A percentile compares a stretch with the other conserved stretches of the same genome.
These are phyloP conservation scores for Anthophora plumipes DNA, from an alignment of 2,888 invertebrate genomes.

Conservation along the genomic window DNA sequence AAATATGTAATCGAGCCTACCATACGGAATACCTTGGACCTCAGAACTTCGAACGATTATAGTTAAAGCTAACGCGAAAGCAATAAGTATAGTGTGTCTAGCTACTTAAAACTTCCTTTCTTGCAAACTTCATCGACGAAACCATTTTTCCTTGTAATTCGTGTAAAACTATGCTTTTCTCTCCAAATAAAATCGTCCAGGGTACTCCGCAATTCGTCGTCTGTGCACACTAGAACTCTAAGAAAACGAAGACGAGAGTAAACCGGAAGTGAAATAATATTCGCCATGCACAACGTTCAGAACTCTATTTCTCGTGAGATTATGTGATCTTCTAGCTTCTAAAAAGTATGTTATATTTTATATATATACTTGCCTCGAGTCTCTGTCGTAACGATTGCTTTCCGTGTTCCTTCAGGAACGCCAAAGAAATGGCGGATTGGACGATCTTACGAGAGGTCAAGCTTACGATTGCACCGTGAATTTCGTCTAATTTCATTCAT, in stretches of 20 bases:
- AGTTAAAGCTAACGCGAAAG: constrained; percentile 19
- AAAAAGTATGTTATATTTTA: constrained; percentile 54
- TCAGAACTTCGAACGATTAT: neutral
- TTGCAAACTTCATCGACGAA: neutral
- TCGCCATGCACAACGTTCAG: constrained; percentile 35
- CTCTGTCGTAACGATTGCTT: constrained; percentile 19
- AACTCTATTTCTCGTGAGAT: constrained; percentile 51
- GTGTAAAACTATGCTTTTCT: neutral
- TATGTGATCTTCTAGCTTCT: constrained; percentile 55
- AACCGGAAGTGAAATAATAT: neutral
- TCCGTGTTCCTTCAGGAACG: constrained; percentile 36
- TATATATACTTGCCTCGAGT: constrained; percentile 36
- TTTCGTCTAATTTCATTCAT: constrained; percentile 7
- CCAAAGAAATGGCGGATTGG: constrained; percentile 1
- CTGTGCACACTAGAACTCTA: constrained; percentile 4
- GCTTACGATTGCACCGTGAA: neutral
- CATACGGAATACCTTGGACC: constrained; percentile 26
- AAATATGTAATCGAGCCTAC: constrained; percentile 31
- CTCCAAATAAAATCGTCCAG: constrained; percentile 2
- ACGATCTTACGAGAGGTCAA: neutral
- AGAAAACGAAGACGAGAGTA: neutral
- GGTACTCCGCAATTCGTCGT: constrained; percentile 18
- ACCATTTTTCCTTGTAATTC: neutral
- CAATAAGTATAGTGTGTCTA: constrained; percentile 27
- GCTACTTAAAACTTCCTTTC: neutral